Evolutionary conservation across 2,888 invertebrate genomes (phyloP).

Genomic region (Zygothrica quintamaculata): DNA sequence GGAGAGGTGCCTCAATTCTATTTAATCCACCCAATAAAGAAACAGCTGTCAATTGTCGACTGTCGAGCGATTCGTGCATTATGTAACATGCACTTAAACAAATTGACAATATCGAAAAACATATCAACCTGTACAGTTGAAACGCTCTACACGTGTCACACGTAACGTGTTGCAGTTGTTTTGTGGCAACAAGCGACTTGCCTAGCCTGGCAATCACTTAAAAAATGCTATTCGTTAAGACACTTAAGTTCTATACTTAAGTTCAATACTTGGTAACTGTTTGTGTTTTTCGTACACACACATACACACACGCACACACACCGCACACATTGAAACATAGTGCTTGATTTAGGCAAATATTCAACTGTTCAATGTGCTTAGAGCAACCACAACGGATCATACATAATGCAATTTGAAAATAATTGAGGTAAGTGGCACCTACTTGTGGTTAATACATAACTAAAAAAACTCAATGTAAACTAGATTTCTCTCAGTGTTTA

Average conservation of each 20-base stretch:
- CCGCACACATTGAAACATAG: too few relatives aligned
- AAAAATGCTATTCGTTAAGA: constrained; percentile 37
- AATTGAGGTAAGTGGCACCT: too few relatives aligned
- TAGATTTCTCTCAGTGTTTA: too few relatives aligned
- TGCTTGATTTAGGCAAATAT: too few relatives aligned
- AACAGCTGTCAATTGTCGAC: constrained; percentile 16
- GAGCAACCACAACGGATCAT: too few relatives aligned
- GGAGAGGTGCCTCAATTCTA: constrained; percentile 9
- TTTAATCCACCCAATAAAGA: constrained; percentile 38
- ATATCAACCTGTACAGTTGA: constrained; percentile 36
- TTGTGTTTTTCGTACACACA: too few relatives aligned
- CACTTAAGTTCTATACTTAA: not conserved
- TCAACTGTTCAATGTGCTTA: too few relatives aligned
- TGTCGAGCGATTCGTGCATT: constrained; percentile 48
- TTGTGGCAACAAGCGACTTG: constrained; percentile 5
- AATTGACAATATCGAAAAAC: constrained; percentile 66
- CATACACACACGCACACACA: not conserved
- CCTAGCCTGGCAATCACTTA: constrained; percentile 47
- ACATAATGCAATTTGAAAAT: too few relatives aligned
- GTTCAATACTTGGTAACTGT: too few relatives aligned
- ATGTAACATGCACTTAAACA: constrained; percentile 73
- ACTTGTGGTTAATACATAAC: too few relatives aligned
- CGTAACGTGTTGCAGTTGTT: constrained; percentile 5
- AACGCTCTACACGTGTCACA: not conserved
- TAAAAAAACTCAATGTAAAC: too few relatives aligned